A percentile compares a stretch with the other conserved stretches of the same genome.
These are phyloP conservation scores for Columba livia DNA, from an alignment of 2,113 vertebrate genomes.

Conservation along the genomic window DNA sequence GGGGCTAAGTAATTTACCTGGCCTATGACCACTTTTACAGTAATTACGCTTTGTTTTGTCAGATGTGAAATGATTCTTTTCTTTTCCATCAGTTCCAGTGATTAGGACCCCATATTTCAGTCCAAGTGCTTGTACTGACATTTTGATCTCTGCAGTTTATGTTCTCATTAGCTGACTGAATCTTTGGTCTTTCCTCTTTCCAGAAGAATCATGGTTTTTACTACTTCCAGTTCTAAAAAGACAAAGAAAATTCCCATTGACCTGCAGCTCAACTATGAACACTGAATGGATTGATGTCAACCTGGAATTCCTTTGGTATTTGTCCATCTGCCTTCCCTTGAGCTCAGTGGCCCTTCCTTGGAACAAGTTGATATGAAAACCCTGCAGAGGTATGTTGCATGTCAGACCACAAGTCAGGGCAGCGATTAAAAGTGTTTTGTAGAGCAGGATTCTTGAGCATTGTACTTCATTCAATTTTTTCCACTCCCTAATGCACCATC, in stretches of 20 bases:
- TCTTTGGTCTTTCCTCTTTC: slow-evolving; percentile 3
- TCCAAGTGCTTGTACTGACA: slow-evolving; percentile 6
- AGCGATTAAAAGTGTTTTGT: background rate
- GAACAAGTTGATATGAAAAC: background rate
- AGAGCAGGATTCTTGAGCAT: background rate
- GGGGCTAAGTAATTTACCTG: slow-evolving; percentile 67
- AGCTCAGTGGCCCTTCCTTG: background rate
- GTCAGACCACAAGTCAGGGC: background rate
- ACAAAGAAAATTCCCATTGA: background rate
- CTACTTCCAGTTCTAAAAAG: background rate
- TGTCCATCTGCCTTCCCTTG: background rate
- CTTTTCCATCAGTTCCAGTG: slow-evolving; percentile 37
- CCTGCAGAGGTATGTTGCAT: background rate
- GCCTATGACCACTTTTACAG: slow-evolving; percentile 60
- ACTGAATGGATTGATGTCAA: background rate
- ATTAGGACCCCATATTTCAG: slow-evolving; percentile 56
- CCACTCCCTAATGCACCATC: background rate
- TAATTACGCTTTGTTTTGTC: slow-evolving; percentile 71
- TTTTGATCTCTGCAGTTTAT: slow-evolving; percentile 51
- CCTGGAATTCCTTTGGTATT: background rate
- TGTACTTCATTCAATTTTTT: background rate
- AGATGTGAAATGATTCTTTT: slow-evolving; percentile 46
- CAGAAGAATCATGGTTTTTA: background rate
- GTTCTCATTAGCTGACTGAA: slow-evolving; percentile 22
- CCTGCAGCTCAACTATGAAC: background rate